These are phyloP conservation scores for Phoebastria nigripes DNA, from an alignment of 2,797 vertebrate genomes.

Conservation along the genomic window DNA sequence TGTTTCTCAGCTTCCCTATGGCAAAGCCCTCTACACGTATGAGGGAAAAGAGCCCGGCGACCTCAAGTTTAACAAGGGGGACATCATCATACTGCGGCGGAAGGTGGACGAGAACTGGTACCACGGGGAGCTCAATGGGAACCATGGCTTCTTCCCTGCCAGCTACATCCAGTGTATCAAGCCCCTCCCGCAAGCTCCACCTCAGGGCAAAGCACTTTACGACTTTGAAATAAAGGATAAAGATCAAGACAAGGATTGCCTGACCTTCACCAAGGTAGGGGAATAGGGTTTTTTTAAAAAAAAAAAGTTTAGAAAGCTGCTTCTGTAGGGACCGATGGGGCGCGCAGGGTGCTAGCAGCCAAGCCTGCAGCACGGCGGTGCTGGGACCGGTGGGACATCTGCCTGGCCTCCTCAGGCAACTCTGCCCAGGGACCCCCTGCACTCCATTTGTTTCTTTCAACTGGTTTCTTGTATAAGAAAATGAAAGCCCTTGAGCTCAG, in stretches of 20 bases:
- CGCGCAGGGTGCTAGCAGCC: neutral
- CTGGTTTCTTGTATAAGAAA: neutral
- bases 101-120: conserved; percentile 97
- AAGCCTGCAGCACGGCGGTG: neutral
- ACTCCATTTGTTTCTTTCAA: neutral
- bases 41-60: conserved; percentile 97
- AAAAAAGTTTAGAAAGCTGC: neutral
- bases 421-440: neutral
- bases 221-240: conserved; percentile 98
- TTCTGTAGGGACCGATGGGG: neutral
- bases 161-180: conserved; percentile 94
- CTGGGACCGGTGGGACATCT: neutral
- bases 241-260: conserved; percentile 97
- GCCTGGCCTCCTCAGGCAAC: neutral
- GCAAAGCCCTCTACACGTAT: conserved; percentile 93
- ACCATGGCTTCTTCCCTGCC: conserved; percentile 92
- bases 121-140: conserved; percentile 92
- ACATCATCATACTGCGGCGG: conserved; percentile 92
- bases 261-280: conserved; percentile 95
- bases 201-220: conserved; percentile 96
- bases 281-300: neutral
- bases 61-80: conserved; percentile 94
- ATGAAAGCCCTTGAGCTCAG: neutral
- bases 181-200: conserved; percentile 88
- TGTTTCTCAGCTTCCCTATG: conserved; percentile 88